Evolutionary conservation across 2,888 invertebrate genomes (phyloP).

Genomic region (Cordilura impudica): DNA sequence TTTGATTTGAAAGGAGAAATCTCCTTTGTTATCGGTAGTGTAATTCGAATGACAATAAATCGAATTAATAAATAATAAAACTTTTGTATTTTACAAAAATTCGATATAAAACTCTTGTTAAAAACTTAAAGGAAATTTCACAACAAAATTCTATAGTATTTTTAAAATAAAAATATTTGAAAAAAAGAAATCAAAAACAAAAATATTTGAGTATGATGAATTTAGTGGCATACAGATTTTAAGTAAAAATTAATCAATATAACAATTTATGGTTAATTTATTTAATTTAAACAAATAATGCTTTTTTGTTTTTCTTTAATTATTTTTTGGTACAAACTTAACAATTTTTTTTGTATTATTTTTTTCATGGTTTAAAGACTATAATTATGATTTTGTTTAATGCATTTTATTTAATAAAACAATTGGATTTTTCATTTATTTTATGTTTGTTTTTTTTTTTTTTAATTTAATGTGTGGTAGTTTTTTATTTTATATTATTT

Average conservation of each 20-base stretch:
- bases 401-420: constrained; percentile 59
- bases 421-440: constrained; percentile 46
- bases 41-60: too few relatives aligned
- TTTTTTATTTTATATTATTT: constrained; percentile 3
- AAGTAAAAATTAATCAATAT: constrained; percentile 17
- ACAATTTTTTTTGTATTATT: constrained; percentile 48
- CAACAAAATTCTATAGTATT: not conserved
- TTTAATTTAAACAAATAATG: constrained; percentile 46
- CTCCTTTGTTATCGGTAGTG: too few relatives aligned
- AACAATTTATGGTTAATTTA: constrained; percentile 38
- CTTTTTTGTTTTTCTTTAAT: constrained; percentile 28
- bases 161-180: not conserved
- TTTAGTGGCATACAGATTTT: not conserved
- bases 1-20: constrained; percentile 17
- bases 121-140: too few relatives aligned
- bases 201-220: not conserved
- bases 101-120: too few relatives aligned
- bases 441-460: constrained; percentile 18
- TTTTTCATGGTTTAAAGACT: constrained; percentile 58
- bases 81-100: too few relatives aligned
- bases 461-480: constrained; percentile 41
- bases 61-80: too few relatives aligned
- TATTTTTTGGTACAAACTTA: constrained; percentile 59
- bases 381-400: constrained; percentile 64
- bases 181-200: not conserved